Base-by-base conservation (phyloP, 2,888 invertebrate species). In the Athalia cordata region DNA sequence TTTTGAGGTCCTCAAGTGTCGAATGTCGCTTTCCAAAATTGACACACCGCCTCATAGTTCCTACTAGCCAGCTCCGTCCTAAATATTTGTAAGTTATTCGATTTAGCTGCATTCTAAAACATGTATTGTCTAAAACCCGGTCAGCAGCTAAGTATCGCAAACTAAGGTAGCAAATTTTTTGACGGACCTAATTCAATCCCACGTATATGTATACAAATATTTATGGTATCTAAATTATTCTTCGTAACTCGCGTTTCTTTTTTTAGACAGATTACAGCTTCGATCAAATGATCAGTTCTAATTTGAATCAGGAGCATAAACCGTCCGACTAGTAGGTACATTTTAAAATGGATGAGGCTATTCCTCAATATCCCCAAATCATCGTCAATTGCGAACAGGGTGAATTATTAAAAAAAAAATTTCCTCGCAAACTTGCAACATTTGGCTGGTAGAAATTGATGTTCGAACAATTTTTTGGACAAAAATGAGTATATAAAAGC, bases 1-100 rank as follows among this genome's bases (percentile, higher is more conserved):
- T 72, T 59, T 13, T 47, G 72, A 45, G 72, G 72, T 47, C 45
- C 59, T 45, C 57, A 72, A 29, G 72, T 72, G 72, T 59, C 72
- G 8, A 47, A 57, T 72, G 13, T 72, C 52, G 45, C 47, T 72
- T 72, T 72, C 59, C 55, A 70, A 70, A 45, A 43, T 15, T 64
- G 75, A 75, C 61, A 72, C 72, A 72, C 70, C 64, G 50, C 62
- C 77, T 79, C 70, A 87, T 85, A 88, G 88, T 88, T 89, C 88
- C 88, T 88, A 87, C 81, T 68, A 86, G 85, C 83, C 84, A 85
- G 83, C 84, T 89, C 89, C 88, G 87, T 89, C 88, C 87, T 85
- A 9, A 62, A 61, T 50, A 75, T 13, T 29, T 64, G 11, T 75
- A 75, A 50, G 50, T 62, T 50, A 50, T 29, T 11, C 62, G 13